These are phyloP conservation scores for Colinus virginianus DNA, from an alignment of 2,113 vertebrate species.

Conservation along the genomic window DNA sequence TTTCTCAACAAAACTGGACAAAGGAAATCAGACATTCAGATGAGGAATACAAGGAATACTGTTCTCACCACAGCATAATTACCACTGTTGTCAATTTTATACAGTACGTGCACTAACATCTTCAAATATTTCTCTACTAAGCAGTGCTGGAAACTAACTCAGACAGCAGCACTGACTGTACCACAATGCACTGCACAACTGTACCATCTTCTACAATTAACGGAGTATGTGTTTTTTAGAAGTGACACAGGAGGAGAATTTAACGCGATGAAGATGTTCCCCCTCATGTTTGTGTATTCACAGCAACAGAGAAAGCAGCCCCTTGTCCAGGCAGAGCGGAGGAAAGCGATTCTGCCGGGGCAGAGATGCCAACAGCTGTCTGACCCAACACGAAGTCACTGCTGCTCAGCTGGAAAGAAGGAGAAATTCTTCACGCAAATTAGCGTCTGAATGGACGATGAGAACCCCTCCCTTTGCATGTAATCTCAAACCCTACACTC, in stretches of 20 bases:
- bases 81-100: background rate
- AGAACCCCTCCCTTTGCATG: slow-evolving; percentile 54
- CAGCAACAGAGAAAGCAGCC: accelerated
- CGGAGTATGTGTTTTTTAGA: accelerated
- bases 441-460: slow-evolving; percentile 63
- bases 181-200: accelerated
- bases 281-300: background rate
- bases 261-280: background rate
- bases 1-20: background rate
- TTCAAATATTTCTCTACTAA: background rate
- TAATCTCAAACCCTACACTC: slow-evolving; percentile 68
- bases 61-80: background rate
- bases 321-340: background rate
- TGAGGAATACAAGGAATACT: background rate
- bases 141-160: background rate
- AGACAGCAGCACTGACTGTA: accelerated
- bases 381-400: background rate
- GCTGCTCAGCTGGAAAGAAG: too few species aligned
- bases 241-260: accelerated
- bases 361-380: background rate
- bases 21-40: background rate
- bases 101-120: background rate
- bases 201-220: background rate
- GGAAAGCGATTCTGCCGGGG: accelerated
- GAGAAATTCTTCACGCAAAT: slow-evolving; percentile 64